A percentile compares a stretch with the other conserved stretches of the same genome.
Evolutionary conservation across 2,113 vertebrate genomes (phyloP).

Genomic region (Telmatochromis sp.): DNA sequence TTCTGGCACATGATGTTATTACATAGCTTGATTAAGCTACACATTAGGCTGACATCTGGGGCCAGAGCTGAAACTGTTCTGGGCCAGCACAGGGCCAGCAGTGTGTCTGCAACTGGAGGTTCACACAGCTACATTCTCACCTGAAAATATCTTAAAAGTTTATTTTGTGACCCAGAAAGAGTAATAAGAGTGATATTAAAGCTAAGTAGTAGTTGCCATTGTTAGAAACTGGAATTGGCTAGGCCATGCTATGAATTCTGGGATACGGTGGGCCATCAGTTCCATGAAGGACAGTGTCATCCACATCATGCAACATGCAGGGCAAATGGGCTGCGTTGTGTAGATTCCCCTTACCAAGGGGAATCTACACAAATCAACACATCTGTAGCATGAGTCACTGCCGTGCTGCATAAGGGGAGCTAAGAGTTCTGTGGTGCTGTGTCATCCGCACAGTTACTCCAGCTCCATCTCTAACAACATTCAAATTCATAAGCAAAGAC

Average conservation of each 20-base stretch:
- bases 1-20: not conserved
- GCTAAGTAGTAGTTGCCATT: not conserved
- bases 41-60: not conserved
- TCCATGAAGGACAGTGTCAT: not conserved
- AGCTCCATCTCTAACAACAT: not conserved
- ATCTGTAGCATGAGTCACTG: not conserved
- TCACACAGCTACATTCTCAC: not conserved
- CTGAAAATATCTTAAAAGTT: not conserved
- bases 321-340: not conserved
- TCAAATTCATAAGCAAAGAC: not conserved
- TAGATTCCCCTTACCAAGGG: not conserved
- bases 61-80: not conserved
- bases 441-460: not conserved
- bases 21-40: rapidly evolving
- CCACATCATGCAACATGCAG: not conserved
- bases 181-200: not conserved
- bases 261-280: not conserved
- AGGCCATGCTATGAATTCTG: not conserved
- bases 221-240: not conserved
- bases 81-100: not conserved
- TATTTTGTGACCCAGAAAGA: not conserved
- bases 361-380: not conserved
- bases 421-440: not conserved
- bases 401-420: not conserved
- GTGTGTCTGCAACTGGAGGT: not conserved